phyloP scores from a whole-genome alignment of 2,797 vertebrate genomes.

The Graptemys geographica region DNA sequence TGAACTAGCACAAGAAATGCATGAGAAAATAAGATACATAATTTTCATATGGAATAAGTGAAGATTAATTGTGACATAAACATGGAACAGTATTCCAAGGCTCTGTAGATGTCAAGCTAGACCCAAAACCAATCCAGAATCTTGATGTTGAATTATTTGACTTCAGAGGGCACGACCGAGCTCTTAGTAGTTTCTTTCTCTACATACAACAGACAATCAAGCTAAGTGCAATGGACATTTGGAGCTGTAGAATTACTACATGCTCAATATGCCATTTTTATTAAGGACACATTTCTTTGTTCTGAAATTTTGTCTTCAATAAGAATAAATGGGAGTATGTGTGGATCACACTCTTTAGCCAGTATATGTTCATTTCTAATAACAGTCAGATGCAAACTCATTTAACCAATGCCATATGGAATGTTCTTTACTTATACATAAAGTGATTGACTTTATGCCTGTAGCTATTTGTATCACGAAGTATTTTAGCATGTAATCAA shows the following conservation, averaged over 20 bases:
- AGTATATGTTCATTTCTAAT: neutral
- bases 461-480: neutral
- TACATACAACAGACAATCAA: neutral
- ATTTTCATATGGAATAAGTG: conserved; percentile 70
- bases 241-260: neutral
- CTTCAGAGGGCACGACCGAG: neutral
- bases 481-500: neutral
- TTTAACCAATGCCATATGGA: neutral
- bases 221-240: conserved; percentile 11
- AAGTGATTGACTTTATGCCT: neutral
- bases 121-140: conserved; percentile 58
- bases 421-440: neutral
- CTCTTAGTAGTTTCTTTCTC: conserved; percentile 10
- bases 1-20: conserved; percentile 40
- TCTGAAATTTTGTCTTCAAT: neutral
- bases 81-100: conserved; percentile 37
- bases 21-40: conserved; percentile 68
- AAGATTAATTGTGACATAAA: conserved; percentile 59
- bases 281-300: neutral
- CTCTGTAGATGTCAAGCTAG: conserved; percentile 43
- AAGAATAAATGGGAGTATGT: neutral
- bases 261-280: neutral
- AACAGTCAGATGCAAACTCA: conserved; percentile 26
- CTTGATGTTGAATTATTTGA: conserved; percentile 38
- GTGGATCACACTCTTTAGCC: neutral